Conservation (phyloP, 2,113 vertebrate species). For the Sclerurus mexicanus region DNA sequence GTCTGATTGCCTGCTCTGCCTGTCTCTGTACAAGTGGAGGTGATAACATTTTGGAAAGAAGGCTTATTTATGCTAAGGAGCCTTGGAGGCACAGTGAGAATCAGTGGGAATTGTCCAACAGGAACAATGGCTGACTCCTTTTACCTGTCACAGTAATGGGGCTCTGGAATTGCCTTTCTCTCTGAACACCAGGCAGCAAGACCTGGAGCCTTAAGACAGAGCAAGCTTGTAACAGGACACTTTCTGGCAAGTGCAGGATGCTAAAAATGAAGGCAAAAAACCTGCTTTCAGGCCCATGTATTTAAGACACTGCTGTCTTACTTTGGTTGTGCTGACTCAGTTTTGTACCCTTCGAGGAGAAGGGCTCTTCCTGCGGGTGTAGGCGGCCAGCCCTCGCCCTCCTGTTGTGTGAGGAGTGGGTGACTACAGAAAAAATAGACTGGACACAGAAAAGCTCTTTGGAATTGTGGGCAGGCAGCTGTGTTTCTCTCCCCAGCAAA, state of each 20-base stretch:
- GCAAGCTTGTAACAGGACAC: not conserved
- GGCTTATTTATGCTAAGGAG: slow-evolving; percentile 7
- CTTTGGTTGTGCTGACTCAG: not conserved
- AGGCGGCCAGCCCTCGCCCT: not conserved
- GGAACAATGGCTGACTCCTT: not conserved
- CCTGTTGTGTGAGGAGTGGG: not conserved
- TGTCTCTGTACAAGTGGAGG: not conserved
- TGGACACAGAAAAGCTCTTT: not conserved
- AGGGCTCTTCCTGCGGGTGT: slow-evolving; percentile 7
- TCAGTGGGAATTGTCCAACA: slow-evolving; percentile 31
- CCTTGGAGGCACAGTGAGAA: not conserved
- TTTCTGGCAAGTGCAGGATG: not conserved
- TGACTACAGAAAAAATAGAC: not conserved
- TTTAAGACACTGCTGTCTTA: not conserved
- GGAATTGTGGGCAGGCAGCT: not conserved
- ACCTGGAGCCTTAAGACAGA: not conserved
- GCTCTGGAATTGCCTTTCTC: slow-evolving; percentile 29
- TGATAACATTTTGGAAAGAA: slow-evolving; percentile 19
- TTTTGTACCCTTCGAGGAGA: not conserved
- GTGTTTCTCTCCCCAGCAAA: not conserved
- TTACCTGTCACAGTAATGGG: not conserved
- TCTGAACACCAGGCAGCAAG: not conserved
- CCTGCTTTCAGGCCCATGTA: not conserved
- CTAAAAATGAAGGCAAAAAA: not conserved
- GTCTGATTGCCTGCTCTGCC: slow-evolving; percentile 25